Evolutionary conservation across 64 coral and sea anemone species (phyloP), one percentile per base, ranked within the genome.

Genomic region (Montipora sp.): DNA sequence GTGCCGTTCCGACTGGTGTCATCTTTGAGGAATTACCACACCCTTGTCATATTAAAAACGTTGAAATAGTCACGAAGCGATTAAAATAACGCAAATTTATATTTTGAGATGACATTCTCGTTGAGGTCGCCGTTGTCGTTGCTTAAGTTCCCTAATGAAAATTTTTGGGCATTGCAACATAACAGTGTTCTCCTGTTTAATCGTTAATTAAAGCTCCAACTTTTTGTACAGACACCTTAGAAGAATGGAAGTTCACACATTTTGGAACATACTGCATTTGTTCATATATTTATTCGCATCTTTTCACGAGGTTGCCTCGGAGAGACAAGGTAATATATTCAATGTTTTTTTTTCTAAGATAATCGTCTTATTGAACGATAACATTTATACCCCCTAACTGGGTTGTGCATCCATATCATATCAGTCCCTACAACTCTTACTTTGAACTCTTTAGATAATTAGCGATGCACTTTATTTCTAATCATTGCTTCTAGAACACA

Each of bases 261-360:
- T 50, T 2, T 19, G 61, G 18, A 85, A 71, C 7, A 49, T 21
- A 13, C 18, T 68, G 11, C 49, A 22, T 21, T 5, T 85, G 1
- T 5, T 85, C 0, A 2, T 48, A n/a, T 21, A 23, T 85, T 49
- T 72, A 44, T 71, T 51, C 18, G 47, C 46, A 16, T 4, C 16
- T 13, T 20, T 59, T 36, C 46, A 5, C n/a, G n/a, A 85, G 1
- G 82, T 71, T 71, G 9, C 9, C 10, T 72, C 82, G 1, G 46
- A 67, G 7, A 48, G 59, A 67, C 59, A 71, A 85, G 82, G 82
- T 85, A 85, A 71, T 49, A 15, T 43, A 61, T 13, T 71, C 20
- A 71, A 8, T 21, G 14, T 71, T 23, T 7, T 14, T 15, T 71
- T 23, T 57, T 57, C 53, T 57, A 57, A 6, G 53, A 57, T 8